Base-by-base conservation (phyloP, 1,140 invertebrate species). In the Hermetia illucens region DNA sequence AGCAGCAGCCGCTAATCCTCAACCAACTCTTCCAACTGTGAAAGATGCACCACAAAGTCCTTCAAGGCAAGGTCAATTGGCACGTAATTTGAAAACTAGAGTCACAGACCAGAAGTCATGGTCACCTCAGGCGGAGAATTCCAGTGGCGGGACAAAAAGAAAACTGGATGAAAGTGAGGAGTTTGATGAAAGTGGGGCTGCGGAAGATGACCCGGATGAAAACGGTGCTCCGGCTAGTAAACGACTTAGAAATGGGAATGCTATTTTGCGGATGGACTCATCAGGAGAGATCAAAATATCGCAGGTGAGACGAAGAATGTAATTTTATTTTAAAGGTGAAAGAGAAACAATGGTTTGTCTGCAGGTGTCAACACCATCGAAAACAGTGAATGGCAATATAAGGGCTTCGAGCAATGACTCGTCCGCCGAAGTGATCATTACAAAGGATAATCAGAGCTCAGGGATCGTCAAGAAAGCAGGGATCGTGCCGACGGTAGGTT, bases 71-170 rank as follows among this genome's bases (percentile, higher is more conserved):
- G 39, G 38, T 41, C 44, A 21, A 35, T 34, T 25, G 27, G 24
- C 25, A 27, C 24, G 82, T 4, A 79, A 75, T 8, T 84, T 81
- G 46, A 85, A 85, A 61, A 77, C 75, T 25, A 81, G 80, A 47
- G 82, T 81, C 1, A 68, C 84, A 61, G 77, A 82, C 61, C 78
- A 83, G n/a, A 85, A 84, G 50, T 73, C 77, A 41, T 86, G 82
- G 82, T 79, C 76, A 53, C 78, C 77, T 13, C 74, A 72, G 18
- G 74, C 77, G n/a, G 63, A 66, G 37, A 69, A 73, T 18, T 9
- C 35, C 55, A 57, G 40, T 61, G 19, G 55, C 53, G 1, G 46
- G 36, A 10, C 48, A 55, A 63, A 62, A 40, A 46, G 53, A 21
- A 63, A 63, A 44, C 32, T 52, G 1, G 51, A 59, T 37, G 51